Evolutionary conservation across 2,888 invertebrate species (phyloP).

Genomic region (Sisyra nigra): DNA sequence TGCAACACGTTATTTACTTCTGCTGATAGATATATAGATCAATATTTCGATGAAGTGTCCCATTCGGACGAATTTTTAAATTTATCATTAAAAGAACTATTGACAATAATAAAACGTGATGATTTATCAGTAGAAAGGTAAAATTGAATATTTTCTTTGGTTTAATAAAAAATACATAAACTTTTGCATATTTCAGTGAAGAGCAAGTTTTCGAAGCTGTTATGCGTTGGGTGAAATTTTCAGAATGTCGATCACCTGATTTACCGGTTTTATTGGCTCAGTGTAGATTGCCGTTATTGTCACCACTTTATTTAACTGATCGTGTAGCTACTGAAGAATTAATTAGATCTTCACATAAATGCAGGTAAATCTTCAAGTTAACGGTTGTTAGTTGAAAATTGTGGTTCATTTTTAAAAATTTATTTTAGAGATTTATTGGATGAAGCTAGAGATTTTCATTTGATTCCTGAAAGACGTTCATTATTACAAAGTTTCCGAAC

Average conservation of each 20-base stretch:
- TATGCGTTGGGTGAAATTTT: conserved; percentile 62
- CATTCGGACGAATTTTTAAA: conserved; percentile 59
- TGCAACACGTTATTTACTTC: conserved; percentile 53
- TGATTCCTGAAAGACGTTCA: conserved; percentile 71
- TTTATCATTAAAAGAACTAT: conserved; percentile 41
- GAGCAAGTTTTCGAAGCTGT: conserved; percentile 76
- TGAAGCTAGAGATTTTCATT: conserved; percentile 75
- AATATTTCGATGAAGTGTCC: conserved; percentile 62
- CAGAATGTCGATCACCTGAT: conserved; percentile 36
- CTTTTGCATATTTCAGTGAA: conserved; percentile 30
- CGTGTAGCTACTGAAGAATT: conserved; percentile 63
- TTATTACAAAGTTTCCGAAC: conserved; percentile 61
- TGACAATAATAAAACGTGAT: conserved; percentile 54
- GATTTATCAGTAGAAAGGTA: conserved; percentile 52
- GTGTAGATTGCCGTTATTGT: conserved; percentile 64
- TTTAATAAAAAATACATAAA: no score
- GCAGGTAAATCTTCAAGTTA: conserved; percentile 34
- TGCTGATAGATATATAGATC: conserved; percentile 64
- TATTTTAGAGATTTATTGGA: conserved; percentile 56
- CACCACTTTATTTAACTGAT: conserved; percentile 69
- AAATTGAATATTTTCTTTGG: background rate
- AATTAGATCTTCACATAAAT: conserved; percentile 59
- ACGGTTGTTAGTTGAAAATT: no score
- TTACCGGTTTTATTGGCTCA: conserved; percentile 55
- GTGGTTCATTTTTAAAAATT: no score